Conservation (phyloP, 2,888 invertebrate species). For the Aphidoletes aphidimyza region DNA sequence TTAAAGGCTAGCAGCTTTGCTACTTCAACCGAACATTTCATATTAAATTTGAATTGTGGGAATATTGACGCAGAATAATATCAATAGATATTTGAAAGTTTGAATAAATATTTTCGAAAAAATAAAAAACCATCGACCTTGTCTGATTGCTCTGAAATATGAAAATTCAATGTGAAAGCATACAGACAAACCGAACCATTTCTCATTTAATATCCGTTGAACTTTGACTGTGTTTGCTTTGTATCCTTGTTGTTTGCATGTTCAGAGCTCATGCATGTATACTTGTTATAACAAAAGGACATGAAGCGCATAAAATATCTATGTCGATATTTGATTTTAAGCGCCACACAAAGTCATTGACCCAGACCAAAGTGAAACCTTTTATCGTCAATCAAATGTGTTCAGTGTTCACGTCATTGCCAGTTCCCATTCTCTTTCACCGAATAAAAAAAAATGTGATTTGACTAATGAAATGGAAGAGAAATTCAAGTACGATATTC, state of each 20-base stretch:
- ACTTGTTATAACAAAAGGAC: background rate
- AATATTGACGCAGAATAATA: no score
- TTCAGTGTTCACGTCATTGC: background rate
- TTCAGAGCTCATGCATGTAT: no score
- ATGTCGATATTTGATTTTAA: background rate
- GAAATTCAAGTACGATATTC: background rate
- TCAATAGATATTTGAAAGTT: no score
- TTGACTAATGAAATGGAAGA: constrained; percentile 14
- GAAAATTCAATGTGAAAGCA: no score
- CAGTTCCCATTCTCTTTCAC: background rate
- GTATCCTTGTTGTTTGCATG: background rate
- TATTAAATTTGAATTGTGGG: no score
- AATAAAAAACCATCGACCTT: no score
- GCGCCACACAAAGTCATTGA: background rate
- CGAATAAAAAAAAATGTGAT: background rate
- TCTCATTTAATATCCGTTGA: background rate
- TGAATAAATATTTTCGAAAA: no score
- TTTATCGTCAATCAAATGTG: background rate
- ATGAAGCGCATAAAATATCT: background rate
- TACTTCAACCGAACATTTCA: no score
- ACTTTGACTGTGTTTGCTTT: background rate
- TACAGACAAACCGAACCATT: background rate
- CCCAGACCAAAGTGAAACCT: constrained; percentile 46
- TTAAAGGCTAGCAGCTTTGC: no score
- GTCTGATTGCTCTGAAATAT: no score